Conservation (phyloP, 2,113 vertebrate species). For the Brachionichthys hirsutus region DNA sequence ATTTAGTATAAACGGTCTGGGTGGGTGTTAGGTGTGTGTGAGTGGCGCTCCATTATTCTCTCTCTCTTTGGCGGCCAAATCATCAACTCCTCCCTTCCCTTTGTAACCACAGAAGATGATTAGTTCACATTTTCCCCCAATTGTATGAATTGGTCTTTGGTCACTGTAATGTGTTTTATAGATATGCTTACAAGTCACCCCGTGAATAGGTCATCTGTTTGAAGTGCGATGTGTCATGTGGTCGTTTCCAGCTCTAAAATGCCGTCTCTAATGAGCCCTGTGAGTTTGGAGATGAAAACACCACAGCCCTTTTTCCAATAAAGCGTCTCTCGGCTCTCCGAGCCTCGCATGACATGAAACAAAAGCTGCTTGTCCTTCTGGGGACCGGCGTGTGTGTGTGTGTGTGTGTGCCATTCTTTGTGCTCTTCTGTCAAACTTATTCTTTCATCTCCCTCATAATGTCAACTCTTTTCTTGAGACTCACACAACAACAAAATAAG, state of each 20-base stretch:
- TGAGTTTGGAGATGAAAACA: slow-evolving; percentile 79
- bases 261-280: slow-evolving; percentile 77
- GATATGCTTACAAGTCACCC: slow-evolving; percentile 74
- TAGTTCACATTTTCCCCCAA: slow-evolving; percentile 75
- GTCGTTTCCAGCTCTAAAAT: slow-evolving; percentile 72
- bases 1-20: slow-evolving; percentile 13
- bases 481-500: no score
- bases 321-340: slow-evolving; percentile 71
- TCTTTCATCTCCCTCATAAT: slow-evolving; percentile 6
- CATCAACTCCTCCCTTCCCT: slow-evolving; percentile 34
- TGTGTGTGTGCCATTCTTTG: slow-evolving; percentile 31
- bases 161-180: slow-evolving; percentile 74
- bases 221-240: slow-evolving; percentile 77
- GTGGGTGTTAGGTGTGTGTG: slow-evolving; percentile 44
- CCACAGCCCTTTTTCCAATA: slow-evolving; percentile 75
- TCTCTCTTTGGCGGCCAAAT: slow-evolving; percentile 56
- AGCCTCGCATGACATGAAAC: slow-evolving; percentile 72
- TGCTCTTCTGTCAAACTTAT: slow-evolving; percentile 22
- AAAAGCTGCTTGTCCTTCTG: slow-evolving; percentile 78
- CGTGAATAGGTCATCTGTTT: slow-evolving; percentile 79
- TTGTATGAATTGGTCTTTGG: slow-evolving; percentile 52
- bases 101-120: slow-evolving; percentile 63
- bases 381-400: slow-evolving; percentile 42
- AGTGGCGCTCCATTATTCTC: slow-evolving; percentile 49
- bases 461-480: slow-evolving; percentile 9